Base-by-base conservation (phyloP, 2,888 invertebrate species). In the Ecdyonurus torrentis region DNA sequence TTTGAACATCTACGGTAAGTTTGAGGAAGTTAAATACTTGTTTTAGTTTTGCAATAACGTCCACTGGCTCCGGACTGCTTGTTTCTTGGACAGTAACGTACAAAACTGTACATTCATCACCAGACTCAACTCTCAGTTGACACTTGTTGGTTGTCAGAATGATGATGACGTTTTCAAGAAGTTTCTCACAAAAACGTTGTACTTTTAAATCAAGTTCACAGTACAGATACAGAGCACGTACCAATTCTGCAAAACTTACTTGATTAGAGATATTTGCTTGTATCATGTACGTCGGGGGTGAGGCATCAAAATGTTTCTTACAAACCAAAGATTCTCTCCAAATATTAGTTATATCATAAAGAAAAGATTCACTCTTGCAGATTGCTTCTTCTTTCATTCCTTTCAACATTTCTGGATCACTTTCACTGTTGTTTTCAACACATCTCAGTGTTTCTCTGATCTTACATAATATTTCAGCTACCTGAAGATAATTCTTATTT, bases 1-100 rank as follows among this genome's bases (percentile, higher is more conserved):
- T 74, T 25, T 73, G 69, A 60, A 82, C 69, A 68, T 81, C 78
- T 58, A 87, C 75, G 69, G 81, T 77, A 63, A 77, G 74, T 65
- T 78, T 72, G 37, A 89, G 74, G 69, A 81, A 84, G 62, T 78
- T 71, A 61, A 88, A 80, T 2, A 86, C 70, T 52, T 73, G 66
- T 66, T 76, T 77, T 58, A 86, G 70, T 70, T 84, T 83, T 52
- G 76, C 67, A 66, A 86, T 77, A 0, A 55, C 55, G 55, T 85
- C 82, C 61, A 76, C 74, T 65, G 76, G 73, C 69, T 83, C 83
- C 3, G 71, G 66, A 1, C 79, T 69, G 18, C 69, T 71, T 65
- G 65, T 71, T 52, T 71, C 72, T 63, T 75, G 70, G 64, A 74
- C 71, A 69, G 77, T 77, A 24, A 78, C 72, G 2, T 70, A 72